These are phyloP conservation scores for Eustalomyia histrio DNA, from an alignment of 2,888 invertebrate genomes.

Conservation along the genomic window DNA sequence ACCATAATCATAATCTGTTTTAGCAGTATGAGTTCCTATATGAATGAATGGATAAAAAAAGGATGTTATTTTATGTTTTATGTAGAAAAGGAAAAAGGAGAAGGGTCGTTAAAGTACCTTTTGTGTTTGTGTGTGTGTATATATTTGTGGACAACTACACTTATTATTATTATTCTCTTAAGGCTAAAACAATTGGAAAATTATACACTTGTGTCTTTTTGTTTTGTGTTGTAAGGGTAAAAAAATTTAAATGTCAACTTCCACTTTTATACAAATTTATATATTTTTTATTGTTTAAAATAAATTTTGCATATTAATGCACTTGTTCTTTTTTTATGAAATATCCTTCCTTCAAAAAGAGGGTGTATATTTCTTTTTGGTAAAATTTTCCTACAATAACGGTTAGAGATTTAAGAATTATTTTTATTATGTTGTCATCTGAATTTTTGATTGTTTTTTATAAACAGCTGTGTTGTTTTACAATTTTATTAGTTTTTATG, in stretches of 20 bases:
- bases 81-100: constrained; percentile 2
- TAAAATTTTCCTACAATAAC: background rate
- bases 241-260: constrained; percentile 63
- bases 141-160: constrained; percentile 24
- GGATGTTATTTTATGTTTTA: constrained; percentile 34
- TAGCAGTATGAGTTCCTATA: constrained; percentile 47
- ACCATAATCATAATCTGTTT: constrained; percentile 66
- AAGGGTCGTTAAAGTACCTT: constrained; percentile 58
- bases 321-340: constrained; percentile 60
- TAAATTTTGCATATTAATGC: constrained; percentile 66
- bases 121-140: constrained; percentile 39
- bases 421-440: constrained; percentile 60
- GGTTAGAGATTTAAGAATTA: constrained; percentile 20
- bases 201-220: constrained; percentile 75
- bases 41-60: constrained; percentile 13
- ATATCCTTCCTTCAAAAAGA: constrained; percentile 12
- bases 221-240: constrained; percentile 49
- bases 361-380: constrained; percentile 24
- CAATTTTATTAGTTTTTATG: constrained; percentile 60
- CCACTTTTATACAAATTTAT: constrained; percentile 24
- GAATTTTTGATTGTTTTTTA: constrained; percentile 55
- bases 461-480: constrained; percentile 60
- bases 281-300: constrained; percentile 63
- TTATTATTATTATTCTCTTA: constrained; percentile 25
- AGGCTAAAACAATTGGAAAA: constrained; percentile 78